These are phyloP conservation scores for Ammodytes dubius DNA, from an alignment of 2,113 vertebrate genomes.

Conservation along the genomic window DNA sequence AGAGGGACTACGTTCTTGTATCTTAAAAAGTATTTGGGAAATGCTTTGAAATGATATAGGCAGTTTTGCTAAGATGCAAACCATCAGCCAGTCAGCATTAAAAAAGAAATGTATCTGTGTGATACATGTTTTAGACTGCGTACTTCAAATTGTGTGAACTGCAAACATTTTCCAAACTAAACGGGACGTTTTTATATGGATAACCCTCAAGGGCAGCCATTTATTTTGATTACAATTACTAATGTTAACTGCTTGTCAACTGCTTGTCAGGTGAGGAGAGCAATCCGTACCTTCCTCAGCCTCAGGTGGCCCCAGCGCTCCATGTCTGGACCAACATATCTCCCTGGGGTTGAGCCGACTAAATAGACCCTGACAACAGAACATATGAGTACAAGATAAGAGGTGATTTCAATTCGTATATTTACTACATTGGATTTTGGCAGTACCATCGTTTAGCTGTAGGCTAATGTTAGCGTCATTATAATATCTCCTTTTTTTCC, in stretches of 20 bases:
- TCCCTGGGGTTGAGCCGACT: constrained; percentile 93
- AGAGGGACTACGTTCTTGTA: neutral
- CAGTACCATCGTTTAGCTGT: neutral
- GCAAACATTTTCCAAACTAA: neutral
- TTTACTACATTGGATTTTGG: neutral
- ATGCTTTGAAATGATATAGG: neutral
- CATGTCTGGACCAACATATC: constrained; percentile 91
- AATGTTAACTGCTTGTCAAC: neutral
- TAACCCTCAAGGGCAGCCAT: too few species aligned
- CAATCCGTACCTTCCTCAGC: constrained; percentile 90
- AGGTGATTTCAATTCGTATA: neutral
- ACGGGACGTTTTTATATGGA: too few species aligned
- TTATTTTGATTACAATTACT: too few species aligned
- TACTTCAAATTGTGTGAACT: too few species aligned
- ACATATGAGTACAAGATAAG: neutral
- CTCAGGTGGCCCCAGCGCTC: constrained; percentile 97
- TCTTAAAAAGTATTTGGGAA: neutral
- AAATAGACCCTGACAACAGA: constrained; percentile 89
- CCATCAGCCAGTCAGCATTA: neutral
- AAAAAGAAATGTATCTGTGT: neutral
- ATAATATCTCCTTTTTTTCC: neutral
- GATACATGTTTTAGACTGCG: too few species aligned
- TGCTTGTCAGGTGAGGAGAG: neutral
- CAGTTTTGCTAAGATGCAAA: neutral
- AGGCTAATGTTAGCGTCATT: neutral